A percentile compares a stretch with the other conserved stretches of the same genome.
Evolutionary conservation across 2,888 invertebrate species (phyloP).

Genomic region (Lepetodrilus schrolli): DNA sequence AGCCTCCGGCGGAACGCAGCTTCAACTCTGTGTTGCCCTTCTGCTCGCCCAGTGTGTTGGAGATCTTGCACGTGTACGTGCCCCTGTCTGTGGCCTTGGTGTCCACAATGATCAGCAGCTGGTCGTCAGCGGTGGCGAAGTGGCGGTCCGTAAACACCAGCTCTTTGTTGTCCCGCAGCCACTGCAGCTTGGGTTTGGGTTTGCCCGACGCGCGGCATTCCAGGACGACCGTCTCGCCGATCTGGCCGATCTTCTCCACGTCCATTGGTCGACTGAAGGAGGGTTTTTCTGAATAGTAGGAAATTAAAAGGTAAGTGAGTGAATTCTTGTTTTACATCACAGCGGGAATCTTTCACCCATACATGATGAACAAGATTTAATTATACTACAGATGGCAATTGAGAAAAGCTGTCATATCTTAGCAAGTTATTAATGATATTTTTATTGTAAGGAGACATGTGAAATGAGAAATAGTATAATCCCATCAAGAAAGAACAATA

Average conservation of each 20-base stretch:
- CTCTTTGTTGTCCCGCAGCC: conserved; percentile 89
- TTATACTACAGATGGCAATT: not conserved
- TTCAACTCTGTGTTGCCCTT: conserved; percentile 83
- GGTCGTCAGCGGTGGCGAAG: conserved; percentile 90
- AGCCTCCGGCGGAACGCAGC: conserved; percentile 80
- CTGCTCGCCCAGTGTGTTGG: conserved; percentile 87
- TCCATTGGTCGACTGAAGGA: conserved; percentile 90
- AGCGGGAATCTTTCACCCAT: too few species aligned
- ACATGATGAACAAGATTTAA: too few species aligned
- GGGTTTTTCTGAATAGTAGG: conserved; percentile 83
- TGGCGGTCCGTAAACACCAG: conserved; percentile 86
- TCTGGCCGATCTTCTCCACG: conserved; percentile 84
- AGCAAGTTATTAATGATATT: not conserved
- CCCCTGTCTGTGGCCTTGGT: conserved; percentile 87
- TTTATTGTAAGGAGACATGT: too few species aligned
- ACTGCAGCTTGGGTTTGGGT: conserved; percentile 85
- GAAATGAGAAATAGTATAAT: too few species aligned
- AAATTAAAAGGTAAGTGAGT: too few species aligned
- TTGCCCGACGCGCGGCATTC: conserved; percentile 91
- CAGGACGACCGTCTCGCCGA: conserved; percentile 89
- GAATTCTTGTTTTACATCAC: too few species aligned
- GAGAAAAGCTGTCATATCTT: not conserved
- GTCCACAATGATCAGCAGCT: conserved; percentile 89
- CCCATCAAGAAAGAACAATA: too few species aligned
- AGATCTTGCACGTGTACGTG: conserved; percentile 90